phyloP scores from a whole-genome alignment of 1,140 invertebrate species.

The Calephelis nemesis region DNA sequence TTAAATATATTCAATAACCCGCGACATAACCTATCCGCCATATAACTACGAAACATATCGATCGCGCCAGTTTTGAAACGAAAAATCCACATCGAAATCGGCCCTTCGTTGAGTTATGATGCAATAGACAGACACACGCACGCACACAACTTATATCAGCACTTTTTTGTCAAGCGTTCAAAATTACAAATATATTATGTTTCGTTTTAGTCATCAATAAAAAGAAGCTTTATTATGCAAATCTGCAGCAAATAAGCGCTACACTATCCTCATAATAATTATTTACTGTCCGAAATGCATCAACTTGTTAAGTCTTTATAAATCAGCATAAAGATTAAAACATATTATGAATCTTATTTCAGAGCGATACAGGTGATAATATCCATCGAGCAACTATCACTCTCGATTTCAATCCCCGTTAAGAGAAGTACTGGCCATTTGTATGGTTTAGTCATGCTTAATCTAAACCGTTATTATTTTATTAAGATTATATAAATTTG shows the following conservation, averaged over 20 bases:
- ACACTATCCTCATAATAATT: not conserved
- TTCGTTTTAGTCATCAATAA: too few species aligned
- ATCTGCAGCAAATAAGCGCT: not conserved
- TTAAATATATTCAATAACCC: too few species aligned
- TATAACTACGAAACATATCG: too few species aligned
- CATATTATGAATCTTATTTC: conserved; percentile 22
- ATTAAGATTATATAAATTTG: not conserved
- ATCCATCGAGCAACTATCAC: conserved; percentile 10
- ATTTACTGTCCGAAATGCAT: conserved; percentile 24
- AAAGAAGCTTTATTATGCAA: too few species aligned
- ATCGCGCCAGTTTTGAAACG: too few species aligned
- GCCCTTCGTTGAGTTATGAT: too few species aligned
- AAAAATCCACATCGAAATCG: too few species aligned
- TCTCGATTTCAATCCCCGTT: conserved; percentile 21
- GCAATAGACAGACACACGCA: too few species aligned
- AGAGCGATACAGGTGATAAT: conserved; percentile 17
- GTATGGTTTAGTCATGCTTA: conserved; percentile 1
- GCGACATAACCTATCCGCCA: too few species aligned
- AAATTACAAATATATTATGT: too few species aligned
- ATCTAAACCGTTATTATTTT: not conserved
- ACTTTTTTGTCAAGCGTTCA: too few species aligned
- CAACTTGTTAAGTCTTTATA: conserved; percentile 21
- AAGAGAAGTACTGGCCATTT: not conserved
- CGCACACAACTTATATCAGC: too few species aligned
- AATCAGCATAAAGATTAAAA: not conserved